phyloP scores from a whole-genome alignment of 2,888 invertebrate genomes.

The Pristionchus fissidentatus region DNA sequence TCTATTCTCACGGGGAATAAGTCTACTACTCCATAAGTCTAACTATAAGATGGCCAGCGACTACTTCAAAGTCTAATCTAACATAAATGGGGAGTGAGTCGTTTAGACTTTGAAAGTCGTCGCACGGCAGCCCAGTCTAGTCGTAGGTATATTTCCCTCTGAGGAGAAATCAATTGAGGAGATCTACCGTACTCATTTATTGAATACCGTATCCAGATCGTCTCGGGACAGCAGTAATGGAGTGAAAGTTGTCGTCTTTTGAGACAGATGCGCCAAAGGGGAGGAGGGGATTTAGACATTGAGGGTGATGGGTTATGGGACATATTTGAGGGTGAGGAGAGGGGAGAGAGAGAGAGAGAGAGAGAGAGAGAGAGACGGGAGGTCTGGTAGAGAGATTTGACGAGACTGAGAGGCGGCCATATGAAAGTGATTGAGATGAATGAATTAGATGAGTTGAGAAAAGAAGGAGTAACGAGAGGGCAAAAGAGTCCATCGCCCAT shows the following conservation, averaged over 20 bases:
- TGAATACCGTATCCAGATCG: not conserved
- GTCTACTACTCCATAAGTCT: too few species aligned
- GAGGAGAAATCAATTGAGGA: not conserved
- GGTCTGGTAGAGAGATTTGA: not conserved
- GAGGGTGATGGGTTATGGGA: conserved; percentile 42
- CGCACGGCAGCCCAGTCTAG: too few species aligned
- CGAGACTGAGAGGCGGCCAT: conserved; percentile 42
- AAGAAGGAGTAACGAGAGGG: not conserved
- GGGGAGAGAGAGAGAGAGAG: conserved; percentile 5
- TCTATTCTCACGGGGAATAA: too few species aligned
- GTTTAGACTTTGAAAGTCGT: too few species aligned
- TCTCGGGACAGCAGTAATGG: not conserved
- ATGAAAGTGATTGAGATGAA: conserved; percentile 46
- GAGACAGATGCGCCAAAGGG: conserved; percentile 42
- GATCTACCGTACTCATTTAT: not conserved
- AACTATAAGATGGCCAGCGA: too few species aligned
- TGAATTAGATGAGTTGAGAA: conserved; percentile 39
- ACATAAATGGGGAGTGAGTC: not conserved
- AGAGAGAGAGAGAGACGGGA: not conserved
- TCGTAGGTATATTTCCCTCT: too few species aligned
- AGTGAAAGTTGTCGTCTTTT: conserved; percentile 37
- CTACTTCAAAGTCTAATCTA: not conserved
- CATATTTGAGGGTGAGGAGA: conserved; percentile 28
- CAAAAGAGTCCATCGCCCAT: not conserved
- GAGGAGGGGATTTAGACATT: conserved; percentile 29